Conservation (phyloP, 1,140 invertebrate species). For the Helicoverpa armigera region DNA sequence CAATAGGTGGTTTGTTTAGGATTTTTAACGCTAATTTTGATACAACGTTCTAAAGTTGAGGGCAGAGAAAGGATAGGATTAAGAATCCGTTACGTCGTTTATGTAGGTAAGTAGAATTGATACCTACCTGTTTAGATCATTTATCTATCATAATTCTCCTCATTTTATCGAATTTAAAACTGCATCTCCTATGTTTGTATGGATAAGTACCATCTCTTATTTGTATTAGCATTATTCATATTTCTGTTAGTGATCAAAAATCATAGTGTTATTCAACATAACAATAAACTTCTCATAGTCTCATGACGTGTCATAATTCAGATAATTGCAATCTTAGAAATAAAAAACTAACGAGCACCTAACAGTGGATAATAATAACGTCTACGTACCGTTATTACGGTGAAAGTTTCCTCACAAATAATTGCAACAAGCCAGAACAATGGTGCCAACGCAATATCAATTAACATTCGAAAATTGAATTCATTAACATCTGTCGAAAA, state of each 20-base stretch:
- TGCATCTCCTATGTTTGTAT: no score
- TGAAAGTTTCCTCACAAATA: slow-evolving; percentile 38
- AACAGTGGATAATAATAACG: slow-evolving; percentile 7
- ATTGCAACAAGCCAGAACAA: slow-evolving; percentile 43
- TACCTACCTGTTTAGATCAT: no score
- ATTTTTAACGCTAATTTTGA: slow-evolving; percentile 21
- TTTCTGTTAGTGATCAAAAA: neutral
- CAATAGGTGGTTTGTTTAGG: slow-evolving; percentile 35
- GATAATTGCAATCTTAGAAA: slow-evolving; percentile 14
- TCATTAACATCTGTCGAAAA: slow-evolving; percentile 65
- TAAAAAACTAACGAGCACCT: slow-evolving; percentile 1
- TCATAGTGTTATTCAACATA: neutral
- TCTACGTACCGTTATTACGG: slow-evolving; percentile 12
- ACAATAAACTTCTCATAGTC: neutral
- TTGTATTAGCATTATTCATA: neutral
- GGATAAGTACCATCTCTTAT: no score
- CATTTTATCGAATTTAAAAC: no score
- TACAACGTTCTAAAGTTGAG: neutral
- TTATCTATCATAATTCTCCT: no score
- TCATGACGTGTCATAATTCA: slow-evolving; percentile 19
- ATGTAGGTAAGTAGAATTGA: neutral
- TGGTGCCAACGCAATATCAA: slow-evolving; percentile 53
- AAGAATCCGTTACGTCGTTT: neutral
- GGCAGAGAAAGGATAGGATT: neutral
- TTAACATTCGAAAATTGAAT: slow-evolving; percentile 66